phyloP scores from a whole-genome alignment of 2,113 vertebrate species.

The Edolisoma coerulescens region DNA sequence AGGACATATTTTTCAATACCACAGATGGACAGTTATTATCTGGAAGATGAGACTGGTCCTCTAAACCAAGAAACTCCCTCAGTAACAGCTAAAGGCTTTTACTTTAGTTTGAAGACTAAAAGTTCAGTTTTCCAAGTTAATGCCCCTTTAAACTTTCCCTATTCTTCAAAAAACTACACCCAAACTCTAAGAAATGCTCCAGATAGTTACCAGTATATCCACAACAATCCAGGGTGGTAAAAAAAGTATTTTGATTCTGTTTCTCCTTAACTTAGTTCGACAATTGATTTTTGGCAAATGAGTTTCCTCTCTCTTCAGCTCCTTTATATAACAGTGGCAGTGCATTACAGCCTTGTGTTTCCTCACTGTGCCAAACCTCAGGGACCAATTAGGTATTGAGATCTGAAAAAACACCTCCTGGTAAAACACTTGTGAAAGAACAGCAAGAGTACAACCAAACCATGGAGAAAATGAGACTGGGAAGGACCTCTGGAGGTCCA shows the following conservation, averaged over 20 bases:
- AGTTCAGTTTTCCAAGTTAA: background rate
- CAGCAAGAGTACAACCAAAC: background rate
- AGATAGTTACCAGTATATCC: background rate
- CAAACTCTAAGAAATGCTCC: background rate
- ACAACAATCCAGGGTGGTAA: background rate
- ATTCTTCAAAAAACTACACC: background rate
- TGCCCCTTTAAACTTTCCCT: background rate
- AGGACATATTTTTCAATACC: background rate
- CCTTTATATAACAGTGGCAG: background rate
- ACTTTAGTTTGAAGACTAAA: background rate
- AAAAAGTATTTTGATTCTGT: background rate
- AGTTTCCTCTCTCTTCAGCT: background rate
- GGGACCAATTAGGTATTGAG: background rate
- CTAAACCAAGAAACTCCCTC: background rate
- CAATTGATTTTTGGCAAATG: background rate
- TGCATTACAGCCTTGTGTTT: background rate
- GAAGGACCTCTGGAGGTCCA: background rate
- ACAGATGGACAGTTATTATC: background rate
- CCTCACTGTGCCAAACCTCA: background rate
- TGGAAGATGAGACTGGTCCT: background rate
- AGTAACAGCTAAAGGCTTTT: background rate
- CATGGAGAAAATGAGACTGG: background rate
- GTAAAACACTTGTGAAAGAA: background rate
- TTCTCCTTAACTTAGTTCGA: background rate
- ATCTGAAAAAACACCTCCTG: background rate